Evolutionary conservation across 2,113 vertebrate species (phyloP).

Genomic region (Entomyzon cyanotis): DNA sequence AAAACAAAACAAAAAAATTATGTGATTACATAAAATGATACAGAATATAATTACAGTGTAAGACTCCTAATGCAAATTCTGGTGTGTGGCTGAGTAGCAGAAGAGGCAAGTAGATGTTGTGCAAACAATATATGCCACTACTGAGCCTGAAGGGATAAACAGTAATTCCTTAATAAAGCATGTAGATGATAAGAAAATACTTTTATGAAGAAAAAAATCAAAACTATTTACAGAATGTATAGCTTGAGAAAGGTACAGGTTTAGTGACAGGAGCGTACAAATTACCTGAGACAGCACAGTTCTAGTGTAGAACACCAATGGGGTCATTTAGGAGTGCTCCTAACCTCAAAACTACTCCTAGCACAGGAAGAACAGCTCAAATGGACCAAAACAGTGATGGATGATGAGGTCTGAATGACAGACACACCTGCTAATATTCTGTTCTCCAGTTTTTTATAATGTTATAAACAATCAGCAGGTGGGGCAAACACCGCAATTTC

Average conservation of each 20-base stretch:
- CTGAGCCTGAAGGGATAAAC: neutral
- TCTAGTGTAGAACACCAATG: neutral
- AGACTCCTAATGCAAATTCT: neutral
- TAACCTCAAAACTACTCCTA: neutral
- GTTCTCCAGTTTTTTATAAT: constrained; percentile 39
- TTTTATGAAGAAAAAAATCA: constrained; percentile 3
- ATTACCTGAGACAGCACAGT: neutral
- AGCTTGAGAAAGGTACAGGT: neutral
- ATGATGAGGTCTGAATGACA: neutral
- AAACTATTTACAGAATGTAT: neutral
- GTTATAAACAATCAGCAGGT: constrained; percentile 34
- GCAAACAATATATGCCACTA: neutral
- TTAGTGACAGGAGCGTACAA: neutral
- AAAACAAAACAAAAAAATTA: too few species aligned
- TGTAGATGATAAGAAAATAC: neutral
- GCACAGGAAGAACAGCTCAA: neutral
- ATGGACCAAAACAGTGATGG: neutral
- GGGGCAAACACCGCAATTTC: neutral
- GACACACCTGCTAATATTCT: constrained; percentile 23
- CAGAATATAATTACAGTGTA: neutral
- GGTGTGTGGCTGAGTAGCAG: neutral
- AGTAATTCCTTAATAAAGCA: neutral
- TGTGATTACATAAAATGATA: neutral
- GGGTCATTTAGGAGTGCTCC: neutral
- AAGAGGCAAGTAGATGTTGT: neutral